Percentiles rank a stretch among this genome's conserved stretches.
Evolutionary conservation across 2,888 invertebrate species (phyloP).

Genomic region (Smittia aterrima): DNA sequence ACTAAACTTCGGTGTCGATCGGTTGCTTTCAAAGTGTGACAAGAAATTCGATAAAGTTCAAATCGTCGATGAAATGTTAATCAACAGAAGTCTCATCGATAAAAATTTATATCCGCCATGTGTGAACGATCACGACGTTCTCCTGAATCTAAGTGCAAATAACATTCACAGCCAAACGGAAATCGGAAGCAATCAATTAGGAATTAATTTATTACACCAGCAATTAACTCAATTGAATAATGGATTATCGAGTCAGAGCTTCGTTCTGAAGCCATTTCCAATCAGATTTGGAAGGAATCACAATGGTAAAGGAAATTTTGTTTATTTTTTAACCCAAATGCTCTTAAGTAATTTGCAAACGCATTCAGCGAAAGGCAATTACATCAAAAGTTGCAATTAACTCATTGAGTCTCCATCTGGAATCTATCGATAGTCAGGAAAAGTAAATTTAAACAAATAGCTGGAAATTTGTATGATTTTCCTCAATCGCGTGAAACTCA

Average conservation of each 20-base stretch:
- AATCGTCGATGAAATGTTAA: neutral
- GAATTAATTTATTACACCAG: slow-evolving; percentile 34
- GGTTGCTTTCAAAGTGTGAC: slow-evolving; percentile 25
- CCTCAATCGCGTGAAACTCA: neutral
- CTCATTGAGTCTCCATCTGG: slow-evolving; percentile 20
- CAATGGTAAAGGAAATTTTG: slow-evolving; percentile 8
- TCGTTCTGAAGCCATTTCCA: slow-evolving; percentile 37
- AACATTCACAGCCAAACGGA: slow-evolving; percentile 17
- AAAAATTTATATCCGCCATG: neutral
- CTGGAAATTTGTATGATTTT: slow-evolving; percentile 29
- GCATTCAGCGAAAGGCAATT: too few relatives aligned
- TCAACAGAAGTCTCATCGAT: neutral
- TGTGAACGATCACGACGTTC: neutral
- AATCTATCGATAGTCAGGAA: slow-evolving; percentile 24
- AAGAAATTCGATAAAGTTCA: neutral
- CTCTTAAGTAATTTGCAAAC: slow-evolving; percentile 12
- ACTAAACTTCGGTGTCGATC: slow-evolving; percentile 32
- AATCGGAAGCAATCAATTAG: slow-evolving; percentile 9
- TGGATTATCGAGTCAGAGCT: slow-evolving; percentile 25
- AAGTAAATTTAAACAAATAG: slow-evolving; percentile 40
- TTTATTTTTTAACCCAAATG: neutral
- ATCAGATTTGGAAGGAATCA: slow-evolving; percentile 22
- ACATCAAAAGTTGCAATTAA: neutral
- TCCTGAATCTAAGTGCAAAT: neutral
- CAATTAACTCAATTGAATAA: slow-evolving; percentile 13